Percentiles rank a stretch among this genome's conserved stretches.
Evolutionary conservation across 2,888 invertebrate species (phyloP).

Genomic region (Drosophila phalerata): DNA sequence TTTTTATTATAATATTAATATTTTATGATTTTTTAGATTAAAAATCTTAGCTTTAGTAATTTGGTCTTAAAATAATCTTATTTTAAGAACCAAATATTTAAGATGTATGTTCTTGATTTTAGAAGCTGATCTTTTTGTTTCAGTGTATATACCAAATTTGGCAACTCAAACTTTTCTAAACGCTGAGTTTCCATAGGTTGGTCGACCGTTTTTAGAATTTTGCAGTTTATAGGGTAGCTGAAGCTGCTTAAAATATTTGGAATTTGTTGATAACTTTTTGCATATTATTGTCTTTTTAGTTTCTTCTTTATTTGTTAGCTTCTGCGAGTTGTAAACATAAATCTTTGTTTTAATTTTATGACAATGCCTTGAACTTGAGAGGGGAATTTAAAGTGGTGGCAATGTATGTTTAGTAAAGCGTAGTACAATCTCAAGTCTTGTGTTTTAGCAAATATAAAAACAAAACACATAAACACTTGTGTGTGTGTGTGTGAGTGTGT

Average conservation of each 20-base stretch:
- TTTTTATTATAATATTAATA: no score
- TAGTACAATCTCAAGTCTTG: slow-evolving; percentile 13
- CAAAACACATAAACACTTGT: neutral
- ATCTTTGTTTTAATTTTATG: slow-evolving; percentile 41
- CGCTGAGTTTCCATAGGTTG: neutral
- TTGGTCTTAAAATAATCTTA: no score
- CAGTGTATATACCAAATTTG: neutral
- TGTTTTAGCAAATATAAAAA: slow-evolving; percentile 15
- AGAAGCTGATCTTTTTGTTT: no score
- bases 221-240: slow-evolving; percentile 15
- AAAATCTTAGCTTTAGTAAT: no score
- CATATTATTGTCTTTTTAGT: slow-evolving; percentile 21
- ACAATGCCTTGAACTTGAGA: slow-evolving; percentile 49
- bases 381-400: slow-evolving; percentile 17
- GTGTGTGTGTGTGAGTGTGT: neutral
- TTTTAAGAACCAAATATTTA: no score
- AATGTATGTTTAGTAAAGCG: slow-evolving; percentile 37
- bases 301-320: slow-evolving; percentile 16
- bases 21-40: no score
- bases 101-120: no score
- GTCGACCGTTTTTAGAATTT: neutral
- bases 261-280: slow-evolving; percentile 27
- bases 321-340: slow-evolving; percentile 55
- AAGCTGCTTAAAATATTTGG: slow-evolving; percentile 15
- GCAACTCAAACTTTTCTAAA: neutral